phyloP scores from a whole-genome alignment of 2,888 invertebrate genomes.

The Agrochola macilenta region DNA sequence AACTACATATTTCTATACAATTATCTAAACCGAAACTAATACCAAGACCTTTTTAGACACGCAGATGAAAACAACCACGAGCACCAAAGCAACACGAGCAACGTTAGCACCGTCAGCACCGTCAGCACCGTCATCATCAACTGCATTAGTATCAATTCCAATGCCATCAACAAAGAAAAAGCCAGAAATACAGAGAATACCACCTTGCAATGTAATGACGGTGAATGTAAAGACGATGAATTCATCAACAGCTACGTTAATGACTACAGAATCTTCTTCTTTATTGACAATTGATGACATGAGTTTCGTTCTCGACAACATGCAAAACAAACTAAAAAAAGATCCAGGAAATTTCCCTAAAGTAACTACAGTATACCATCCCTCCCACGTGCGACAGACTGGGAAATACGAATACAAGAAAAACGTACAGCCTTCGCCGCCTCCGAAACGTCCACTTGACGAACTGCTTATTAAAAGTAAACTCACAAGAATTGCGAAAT shows the following conservation, averaged over 20 bases:
- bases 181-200: neutral
- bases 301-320: neutral
- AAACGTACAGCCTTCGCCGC: fast-evolving
- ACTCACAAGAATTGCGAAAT: constrained; percentile 45
- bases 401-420: neutral
- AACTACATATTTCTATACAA: constrained; percentile 1
- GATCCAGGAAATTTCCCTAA: neutral
- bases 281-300: constrained; percentile 17
- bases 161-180: neutral
- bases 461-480: constrained; percentile 37
- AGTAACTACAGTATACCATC: neutral
- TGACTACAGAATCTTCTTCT: neutral
- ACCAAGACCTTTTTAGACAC: neutral
- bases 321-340: constrained; percentile 17
- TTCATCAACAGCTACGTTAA: neutral
- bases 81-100: neutral
- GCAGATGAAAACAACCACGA: fast-evolving
- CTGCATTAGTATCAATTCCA: fast-evolving
- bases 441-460: neutral
- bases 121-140: too few species aligned
- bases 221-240: constrained; percentile 41
- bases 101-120: fast-evolving
- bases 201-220: constrained; percentile 30
- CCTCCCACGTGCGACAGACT: neutral
- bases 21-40: neutral